Evolutionary conservation across 2,888 invertebrate genomes (phyloP), one percentile per base, ranked within the genome.

Genomic region (Lingula anatina): DNA sequence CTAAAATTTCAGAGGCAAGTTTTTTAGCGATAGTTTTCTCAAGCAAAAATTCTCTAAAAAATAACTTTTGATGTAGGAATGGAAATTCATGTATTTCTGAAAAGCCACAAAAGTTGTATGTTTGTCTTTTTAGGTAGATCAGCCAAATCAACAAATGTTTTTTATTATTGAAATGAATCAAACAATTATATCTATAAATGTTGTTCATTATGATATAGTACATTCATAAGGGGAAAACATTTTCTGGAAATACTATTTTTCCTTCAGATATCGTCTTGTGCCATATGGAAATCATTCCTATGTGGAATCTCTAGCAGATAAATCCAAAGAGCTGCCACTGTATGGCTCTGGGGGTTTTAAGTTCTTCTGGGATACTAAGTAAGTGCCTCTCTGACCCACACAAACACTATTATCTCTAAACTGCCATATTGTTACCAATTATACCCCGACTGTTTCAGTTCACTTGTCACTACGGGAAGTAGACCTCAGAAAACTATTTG

Each of bases 251-350:
- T n/a, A n/a, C n/a, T n/a, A n/a, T n/a, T n/a, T 18, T 57, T 52
- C 42, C 56, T 57, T 2, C 55, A 77, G 76, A 59, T 96, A 90
- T 73, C 85, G 87, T 54, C 81, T 97, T 23, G 92, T 97, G 21
- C 95, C 97, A 0, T 96, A 90, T 66, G 97, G 97, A 44, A 96
- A 93, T 79, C 92, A 95, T 80, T 99, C 97, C 0, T 95, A 90
- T 71, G 87, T 99, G 2, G 71, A 74, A 80, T 71, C 73, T 2
- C 55, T 79, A 41, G 65, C 71, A 23, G 76, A 79, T 51, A 77
- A 76, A 53, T 66, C 73, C 5, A 78, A 78, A 54, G 75, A 79
- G 55, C 60, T 80, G 20, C 77, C 76, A 3, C 58, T 78, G 18
- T 77, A 93, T 72, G 93, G 91, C 3, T 89, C 90, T 0, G 95